These are phyloP conservation scores for Pteropus rufus DNA, from an alignment of 2,797 vertebrate genomes.

Conservation along the genomic window DNA sequence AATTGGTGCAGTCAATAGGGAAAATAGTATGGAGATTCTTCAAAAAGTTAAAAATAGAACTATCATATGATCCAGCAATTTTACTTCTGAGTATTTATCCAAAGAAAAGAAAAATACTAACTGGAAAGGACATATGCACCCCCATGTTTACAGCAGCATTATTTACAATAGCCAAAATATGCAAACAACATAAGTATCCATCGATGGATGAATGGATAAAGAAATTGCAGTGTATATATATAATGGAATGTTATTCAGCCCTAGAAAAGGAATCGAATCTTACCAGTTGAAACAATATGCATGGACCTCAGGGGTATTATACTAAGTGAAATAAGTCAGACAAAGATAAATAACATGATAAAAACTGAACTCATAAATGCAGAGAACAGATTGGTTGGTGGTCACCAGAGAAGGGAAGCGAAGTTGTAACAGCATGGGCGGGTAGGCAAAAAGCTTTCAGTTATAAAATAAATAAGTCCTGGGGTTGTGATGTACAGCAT, in stretches of 20 bases:
- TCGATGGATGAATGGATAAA: neutral
- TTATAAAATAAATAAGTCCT: neutral
- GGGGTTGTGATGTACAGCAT: neutral
- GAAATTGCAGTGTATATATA: neutral
- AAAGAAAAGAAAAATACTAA: neutral
- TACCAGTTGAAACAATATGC: neutral
- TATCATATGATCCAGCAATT: too few species aligned
- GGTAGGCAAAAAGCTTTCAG: neutral
- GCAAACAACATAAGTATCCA: neutral
- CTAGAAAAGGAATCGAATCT: neutral
- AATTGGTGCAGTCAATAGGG: too few species aligned
- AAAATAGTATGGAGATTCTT: too few species aligned
- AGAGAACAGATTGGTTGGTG: neutral
- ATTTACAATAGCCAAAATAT: neutral
- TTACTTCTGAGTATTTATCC: neutral
- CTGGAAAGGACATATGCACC: neutral
- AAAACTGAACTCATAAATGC: neutral
- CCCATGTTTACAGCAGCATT: neutral
- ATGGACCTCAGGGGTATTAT: neutral
- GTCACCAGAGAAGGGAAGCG: neutral
- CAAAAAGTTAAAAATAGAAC: too few species aligned
- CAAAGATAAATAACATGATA: neutral
- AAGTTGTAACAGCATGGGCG: too few species aligned
- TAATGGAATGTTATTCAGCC: neutral
- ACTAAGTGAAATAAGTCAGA: neutral